Evolutionary conservation across 2,888 invertebrate species (phyloP), one percentile per base, ranked within the genome.

Genomic region (Tuberolachnus salignus): DNA sequence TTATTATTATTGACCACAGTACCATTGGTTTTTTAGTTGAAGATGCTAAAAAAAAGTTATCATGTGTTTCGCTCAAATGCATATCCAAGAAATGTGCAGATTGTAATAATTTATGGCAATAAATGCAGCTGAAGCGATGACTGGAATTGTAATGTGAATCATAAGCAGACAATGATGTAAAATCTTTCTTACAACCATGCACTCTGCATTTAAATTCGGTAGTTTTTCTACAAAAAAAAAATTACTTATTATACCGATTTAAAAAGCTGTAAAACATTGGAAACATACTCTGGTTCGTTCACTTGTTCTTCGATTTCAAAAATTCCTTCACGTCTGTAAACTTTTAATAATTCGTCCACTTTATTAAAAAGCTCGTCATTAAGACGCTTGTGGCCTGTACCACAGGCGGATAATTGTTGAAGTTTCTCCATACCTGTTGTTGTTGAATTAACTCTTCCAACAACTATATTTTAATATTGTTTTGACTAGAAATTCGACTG

Each of bases 61-160:
- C 78, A 13, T 78, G 78, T 6, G 16, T 42, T 78, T 78, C 78
- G n/a, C 69, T 59, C 42, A 78, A 23, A 59, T 78, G 78, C n/a
- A 78, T 42, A 61, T 78, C 78, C 13, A 78, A 61, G 3, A 78
- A 59, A 78, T 78, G 78, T 8, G 78, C 66, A 8, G 78, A 78
- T 42, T 78, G 78, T 23, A 78, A 69, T 42, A 59, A 34, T 34
- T 69, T 78, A 21, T 59, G 69, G 42, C 78, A 78, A 14, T 61
- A 61, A 69, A 42, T 42, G n/a, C 78, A 78, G 49, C 51, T 51
- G n/a, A 69, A 78, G 21, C 78, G 78, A 78, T 78, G 78, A 61
- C 59, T 78, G 21, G 78, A 69, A 69, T 78, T 78, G n/a, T 78
- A 78, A 61, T 78, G 78, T n/a, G 9, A 67, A 23, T 67, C 61